Evolutionary conservation across 2,888 invertebrate genomes (phyloP), one percentile per base, ranked within the genome.

Genomic region (Andrena dorsata): DNA sequence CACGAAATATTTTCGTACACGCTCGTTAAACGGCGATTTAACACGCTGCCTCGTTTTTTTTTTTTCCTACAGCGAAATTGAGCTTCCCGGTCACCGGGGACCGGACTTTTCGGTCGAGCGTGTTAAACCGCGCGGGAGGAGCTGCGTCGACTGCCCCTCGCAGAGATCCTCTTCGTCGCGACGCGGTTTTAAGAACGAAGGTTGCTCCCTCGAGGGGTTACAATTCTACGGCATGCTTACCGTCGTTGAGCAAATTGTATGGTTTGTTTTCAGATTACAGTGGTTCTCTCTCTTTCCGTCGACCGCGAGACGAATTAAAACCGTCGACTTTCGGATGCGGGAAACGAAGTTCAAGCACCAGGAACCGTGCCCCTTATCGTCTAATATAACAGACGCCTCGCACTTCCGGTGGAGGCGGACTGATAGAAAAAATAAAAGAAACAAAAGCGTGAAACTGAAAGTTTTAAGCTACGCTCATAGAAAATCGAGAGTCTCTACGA

Each of bases 181-280:
- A 60, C 28, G 60, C n/a, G 16, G 2, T 6, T 32, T 8, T 8
- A 32, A 60, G 16, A 13, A 30, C 60, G n/a, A 30, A 6, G 6
- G 13, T 41, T 0, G 3, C 41, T n/a, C n/a, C 30, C 8, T 30
- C 6, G 8, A 60, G 26, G 20, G 30, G 7, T 10, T 30, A 60
- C 16, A 60, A n/a, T 60, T 78, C 81, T 75, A 83, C 76, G 41
- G 41, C 41, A 16, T 41, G 13, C 41, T 4, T 41, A 16, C 41
- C 65, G 73, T 80, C 23, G 51, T 86, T 86, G 87, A 86, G 86
- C 84, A 86, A 86, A 77, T 86, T 20, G 76, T 79, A 74, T 78
- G 60, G 65, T 75, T 71, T 73, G 49, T 8, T 70, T 61, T 76
- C 28, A 53, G 20, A 47, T 76, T 68, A 78, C 76, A 61, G 8